Base-by-base conservation (phyloP, 2,797 vertebrate genomes). In the Mastacembelus armatus region DNA sequence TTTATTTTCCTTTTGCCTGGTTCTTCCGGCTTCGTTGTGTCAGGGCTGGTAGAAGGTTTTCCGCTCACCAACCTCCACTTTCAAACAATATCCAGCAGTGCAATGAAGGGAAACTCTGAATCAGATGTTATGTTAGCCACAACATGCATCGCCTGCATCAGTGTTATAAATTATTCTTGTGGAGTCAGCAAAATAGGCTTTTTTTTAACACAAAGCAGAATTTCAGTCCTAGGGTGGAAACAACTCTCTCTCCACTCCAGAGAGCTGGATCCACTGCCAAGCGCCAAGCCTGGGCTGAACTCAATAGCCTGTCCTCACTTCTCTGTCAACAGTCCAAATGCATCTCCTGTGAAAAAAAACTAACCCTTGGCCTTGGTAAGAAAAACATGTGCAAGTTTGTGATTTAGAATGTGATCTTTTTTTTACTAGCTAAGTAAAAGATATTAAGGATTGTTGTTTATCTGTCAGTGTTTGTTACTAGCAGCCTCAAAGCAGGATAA, bases 111-210 rank as follows among this genome's bases (percentile, higher is more conserved):
- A 90, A 90, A 87, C 75, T 90, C 81, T 89, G 83, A 87, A 86
- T 89, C 88, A 83, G 80, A 90, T 88, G 82, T 88, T 84, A 82
- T 88, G 77, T 81, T 81, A 91, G 90, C 88, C 85, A 74, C 87
- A 88, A 91, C 83, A 88, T 86, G 81, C 84, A 85, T 86, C 19
- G 66, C 77, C 78, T 83, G 81, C 79, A 88, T 94, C 92, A 85
- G 88, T 89, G 91, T 93, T 92, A 92, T 89, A 94, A 92, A 94
- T 87, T 87, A 89, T 94, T 96, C 93, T 92, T 91, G 86, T 83
- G 86, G 92, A 84, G 93, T 96, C 95, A 96, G 95, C 95, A 94
- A 82, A 94, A 93, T 92, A 59, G 45, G 71, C 71, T 30, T 45
- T 58, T 58, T 78, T 68, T 27, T 6, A 70, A 82, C 54, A 74